Evolutionary conservation across 2,888 invertebrate species (phyloP), one percentile per base, ranked within the genome.

Genomic region (Melanargia galathea): DNA sequence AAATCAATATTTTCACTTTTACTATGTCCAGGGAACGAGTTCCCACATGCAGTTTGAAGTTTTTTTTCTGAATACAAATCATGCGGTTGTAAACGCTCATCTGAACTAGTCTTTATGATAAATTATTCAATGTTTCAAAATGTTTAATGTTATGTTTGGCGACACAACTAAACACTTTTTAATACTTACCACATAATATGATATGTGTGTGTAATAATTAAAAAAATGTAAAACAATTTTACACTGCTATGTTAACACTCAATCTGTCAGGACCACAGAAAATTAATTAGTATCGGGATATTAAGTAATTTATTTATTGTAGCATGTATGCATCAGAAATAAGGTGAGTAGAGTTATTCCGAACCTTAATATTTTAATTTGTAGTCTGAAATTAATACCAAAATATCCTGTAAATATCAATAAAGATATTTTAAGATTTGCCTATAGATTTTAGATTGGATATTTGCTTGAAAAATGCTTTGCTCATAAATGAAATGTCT

Each of bases 331-430:
- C 55, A 59, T 64, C 38, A 55, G 35, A 33, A 62, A 64, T 55
- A 64, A 18, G 16, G 33, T 38, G 51, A 10, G 51, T 64, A 66
- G 63, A 58, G 49, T 48, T 45, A 18, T 52, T 33, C 33, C 46
- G 62, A 57, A 62, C 38, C 43, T 48, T 57, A 46, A 16, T 57
- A 46, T 57, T 45, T 20, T 55, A 30, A 64, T 64, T 64, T 62
- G 60, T 64, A 64, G 66, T 57, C 33, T 62, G 56, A 62, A 65
- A 60, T 56, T 54, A 59, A 67, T 67, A 67, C 67, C 67, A 65
- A 65, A 65, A 62, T 52, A 60, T 30, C 62, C 51, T 62, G 59
- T 51, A 62, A 55, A 62, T 58, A 62, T 65, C 64, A 56, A 61
- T 54, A 62, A 68, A 68, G 63, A 60, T 63, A 67, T 63, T 59